Base-by-base conservation (phyloP, 2,888 invertebrate species). In the Melanostoma mellinum region DNA sequence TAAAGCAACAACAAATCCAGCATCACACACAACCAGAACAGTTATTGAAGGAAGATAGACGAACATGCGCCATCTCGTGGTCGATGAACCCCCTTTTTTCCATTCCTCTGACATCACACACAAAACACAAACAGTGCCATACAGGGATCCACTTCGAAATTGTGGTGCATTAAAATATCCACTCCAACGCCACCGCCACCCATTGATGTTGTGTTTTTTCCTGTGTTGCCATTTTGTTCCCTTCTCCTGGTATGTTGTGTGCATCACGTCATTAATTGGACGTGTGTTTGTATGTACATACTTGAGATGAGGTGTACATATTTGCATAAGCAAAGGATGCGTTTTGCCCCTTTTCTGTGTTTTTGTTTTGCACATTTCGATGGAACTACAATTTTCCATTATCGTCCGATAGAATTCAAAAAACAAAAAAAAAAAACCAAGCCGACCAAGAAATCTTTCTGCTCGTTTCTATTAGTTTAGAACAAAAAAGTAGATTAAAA, bases 111-210 rank as follows among this genome's bases (percentile, higher is more conserved):
- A 32, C 30, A 63, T 50, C 38, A 30, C 30, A 63, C 35, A 38
- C 36, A 50, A 32, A 48, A 48, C 2, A 6, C 63, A 32, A 6
- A 50, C 38, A 63, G 33, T 6, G 42, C 53, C 9, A 10, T 42
- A 46, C 38, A 20, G 38, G 50, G 35, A 52, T 65, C 58, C 76
- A 60, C 75, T 60, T 76, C 9, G 58, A 33, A 46, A 74, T 33
- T 68, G 77, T 81, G 71, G 55, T 76, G 72, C 81, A 76, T 81
- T 81, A 67, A 77, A 77, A 77, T 81, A 67, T 81, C 72, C 81
- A 81, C 77, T 81, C 77, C 81, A 77, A 76, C 77, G 81, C 81
- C 81, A 72, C 77, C 77, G 81, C 81, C 81, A 72, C 77, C 77
- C 81, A 81, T 81, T 77, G 72, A 81, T 81, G 77, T 71, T 67